A percentile compares a stretch with the other conserved stretches of the same genome.
phyloP scores from a whole-genome alignment of 2,797 vertebrate genomes.

The Stomatorhinus walkeri region DNA sequence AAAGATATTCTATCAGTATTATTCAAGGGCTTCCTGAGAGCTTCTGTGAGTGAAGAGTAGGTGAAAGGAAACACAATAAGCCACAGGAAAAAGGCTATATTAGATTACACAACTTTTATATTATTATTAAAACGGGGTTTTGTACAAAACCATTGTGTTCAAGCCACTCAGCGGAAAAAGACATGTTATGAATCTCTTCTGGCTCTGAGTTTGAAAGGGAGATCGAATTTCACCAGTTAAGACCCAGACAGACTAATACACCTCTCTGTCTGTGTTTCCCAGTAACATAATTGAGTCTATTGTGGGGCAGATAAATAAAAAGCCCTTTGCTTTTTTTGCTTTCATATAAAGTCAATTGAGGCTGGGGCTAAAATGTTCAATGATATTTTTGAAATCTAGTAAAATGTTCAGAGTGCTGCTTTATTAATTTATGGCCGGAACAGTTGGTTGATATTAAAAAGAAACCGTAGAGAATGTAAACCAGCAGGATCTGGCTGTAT shows the following conservation, averaged over 20 bases:
- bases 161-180: slow-evolving; percentile 22
- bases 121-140: slow-evolving; percentile 29
- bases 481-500: background rate
- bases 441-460: slow-evolving; percentile 32
- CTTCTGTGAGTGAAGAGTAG: slow-evolving; percentile 8
- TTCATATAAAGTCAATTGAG: slow-evolving; percentile 34
- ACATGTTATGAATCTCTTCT: background rate
- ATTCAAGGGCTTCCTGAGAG: slow-evolving; percentile 17
- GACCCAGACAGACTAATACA: slow-evolving; percentile 30
- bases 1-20: slow-evolving; percentile 17
- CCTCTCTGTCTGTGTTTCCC: slow-evolving; percentile 30
- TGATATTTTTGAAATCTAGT: slow-evolving; percentile 31
- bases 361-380: slow-evolving; percentile 28
- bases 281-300: slow-evolving; percentile 39
- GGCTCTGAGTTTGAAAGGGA: slow-evolving; percentile 15
- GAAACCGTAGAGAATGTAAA: slow-evolving; percentile 41
- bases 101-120: slow-evolving; percentile 31
- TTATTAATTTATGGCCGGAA: slow-evolving; percentile 43
- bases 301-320: slow-evolving; percentile 34
- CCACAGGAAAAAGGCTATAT: slow-evolving; percentile 24
- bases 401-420: slow-evolving; percentile 46
- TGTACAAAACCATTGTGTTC: slow-evolving; percentile 28
- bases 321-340: slow-evolving; percentile 26
- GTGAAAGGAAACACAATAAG: slow-evolving; percentile 20
- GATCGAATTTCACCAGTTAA: slow-evolving; percentile 13